A percentile compares a stretch with the other conserved stretches of the same genome.
These are phyloP conservation scores for Drosophila equinoxialis DNA, from an alignment of 1,140 invertebrate genomes.

Conservation along the genomic window DNA sequence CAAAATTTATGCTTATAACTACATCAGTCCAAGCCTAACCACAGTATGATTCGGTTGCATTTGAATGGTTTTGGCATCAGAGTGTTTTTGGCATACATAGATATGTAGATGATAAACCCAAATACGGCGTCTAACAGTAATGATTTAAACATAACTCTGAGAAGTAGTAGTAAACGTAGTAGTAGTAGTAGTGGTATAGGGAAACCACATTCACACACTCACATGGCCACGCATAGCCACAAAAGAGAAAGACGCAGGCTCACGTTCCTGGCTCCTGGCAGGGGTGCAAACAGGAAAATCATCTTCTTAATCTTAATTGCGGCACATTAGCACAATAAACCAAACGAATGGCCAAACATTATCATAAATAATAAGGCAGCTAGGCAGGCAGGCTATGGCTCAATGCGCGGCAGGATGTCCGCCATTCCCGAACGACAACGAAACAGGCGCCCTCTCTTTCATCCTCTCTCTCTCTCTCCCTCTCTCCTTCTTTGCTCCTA, in stretches of 20 bases:
- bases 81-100: neutral
- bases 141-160: neutral
- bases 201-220: slow-evolving; percentile 18
- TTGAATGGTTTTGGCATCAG: neutral
- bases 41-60: neutral
- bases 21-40: neutral
- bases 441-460: slow-evolving; percentile 2
- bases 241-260: neutral
- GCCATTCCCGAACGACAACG: slow-evolving; percentile 12
- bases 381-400: slow-evolving; percentile 46
- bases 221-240: neutral
- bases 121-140: neutral
- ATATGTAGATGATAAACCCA: neutral
- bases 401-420: slow-evolving; percentile 75
- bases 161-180: neutral
- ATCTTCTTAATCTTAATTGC: slow-evolving; percentile 82
- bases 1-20: neutral
- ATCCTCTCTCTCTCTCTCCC: neutral
- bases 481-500: neutral
- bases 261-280: slow-evolving; percentile 9
- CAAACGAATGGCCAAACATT: slow-evolving; percentile 81
- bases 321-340: slow-evolving; percentile 81
- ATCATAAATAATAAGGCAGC: slow-evolving; percentile 79
- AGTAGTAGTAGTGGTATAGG: neutral
- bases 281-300: slow-evolving; percentile 59